Evolutionary conservation across 2,888 invertebrate species (phyloP), one percentile per base, ranked within the genome.

Genomic region (Copidosoma aretas): DNA sequence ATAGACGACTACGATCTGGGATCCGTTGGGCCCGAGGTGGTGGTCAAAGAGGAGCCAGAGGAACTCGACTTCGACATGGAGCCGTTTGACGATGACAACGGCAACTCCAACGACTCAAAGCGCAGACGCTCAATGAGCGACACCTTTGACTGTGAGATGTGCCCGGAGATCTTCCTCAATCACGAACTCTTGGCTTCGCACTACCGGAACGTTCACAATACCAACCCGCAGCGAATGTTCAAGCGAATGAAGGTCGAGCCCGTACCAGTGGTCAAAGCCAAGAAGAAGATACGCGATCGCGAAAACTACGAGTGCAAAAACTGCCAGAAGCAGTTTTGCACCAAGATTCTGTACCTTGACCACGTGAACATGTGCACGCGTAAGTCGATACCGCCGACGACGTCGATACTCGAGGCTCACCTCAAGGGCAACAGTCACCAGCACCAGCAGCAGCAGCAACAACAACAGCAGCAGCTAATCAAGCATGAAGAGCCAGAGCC

Each of bases 121-220:
- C 71, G 80, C 4, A 78, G 77, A 41, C 75, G 79, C 54, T 74
- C 77, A 0, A 67, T 75, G 4, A 77, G 73, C 0, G 80, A 82
- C 19, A 82, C 83, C 0, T 80, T 77, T 54, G 83, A 82, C 41
- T 84, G 83, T 61, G 81, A 81, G 51, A 80, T 82, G 43, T 84
- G 83, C 62, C 82, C 81, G 0, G 82, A 83, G 53, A 82, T 83
- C 68, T 83, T 84, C 60, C 72, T 82, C 3, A 82, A 81, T 59
- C 71, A 75, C 10, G 79, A 80, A 1, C 79, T 80, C 0, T 73
- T 84, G 10, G 75, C 81, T 0, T 77, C 80, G 61, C 83, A 83
- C 73, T 83, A 81, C 69, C 77, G 76, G 24, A 82, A 81, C 39
- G 81, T 83, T 12, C 83, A 83, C 70, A 82, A 82, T 41, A 81